Percentiles rank a stretch among this genome's conserved stretches.
Conservation (phyloP, 2,888 invertebrate species). For the Bimastos eiseni region DNA sequence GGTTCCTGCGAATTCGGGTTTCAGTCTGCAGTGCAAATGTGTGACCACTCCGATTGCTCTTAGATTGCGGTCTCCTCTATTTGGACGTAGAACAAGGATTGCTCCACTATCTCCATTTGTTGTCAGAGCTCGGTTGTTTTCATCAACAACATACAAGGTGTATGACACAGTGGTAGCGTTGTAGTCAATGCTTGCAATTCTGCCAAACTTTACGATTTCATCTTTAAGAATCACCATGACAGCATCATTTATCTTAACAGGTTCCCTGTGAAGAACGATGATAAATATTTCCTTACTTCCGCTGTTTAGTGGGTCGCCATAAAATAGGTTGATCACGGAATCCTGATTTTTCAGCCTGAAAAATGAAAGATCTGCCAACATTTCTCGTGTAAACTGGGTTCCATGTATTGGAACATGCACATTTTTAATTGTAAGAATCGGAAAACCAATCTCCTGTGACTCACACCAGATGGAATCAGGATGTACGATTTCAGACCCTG, state of each 20-base stretch:
- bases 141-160: background rate
- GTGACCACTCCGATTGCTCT: background rate
- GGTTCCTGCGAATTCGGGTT: background rate
- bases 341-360: background rate
- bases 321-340: background rate
- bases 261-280: conserved; percentile 13
- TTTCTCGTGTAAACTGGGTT: background rate
- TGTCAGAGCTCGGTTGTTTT: background rate
- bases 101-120: background rate
- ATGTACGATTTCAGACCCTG: background rate
- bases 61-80: background rate
- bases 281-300: background rate
- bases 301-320: background rate
- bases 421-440: background rate
- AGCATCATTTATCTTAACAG: background rate
- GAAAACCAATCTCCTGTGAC: background rate
- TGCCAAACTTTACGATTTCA: background rate
- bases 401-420: background rate
- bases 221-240: background rate
- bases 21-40: background rate
- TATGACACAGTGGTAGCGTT: background rate
- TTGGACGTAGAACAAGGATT: background rate
- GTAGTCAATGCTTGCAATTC: background rate
- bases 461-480: background rate
- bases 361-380: background rate